Evolutionary conservation across 1,140 invertebrate genomes (phyloP).

Genomic region (Brachionus calyciflorus): DNA sequence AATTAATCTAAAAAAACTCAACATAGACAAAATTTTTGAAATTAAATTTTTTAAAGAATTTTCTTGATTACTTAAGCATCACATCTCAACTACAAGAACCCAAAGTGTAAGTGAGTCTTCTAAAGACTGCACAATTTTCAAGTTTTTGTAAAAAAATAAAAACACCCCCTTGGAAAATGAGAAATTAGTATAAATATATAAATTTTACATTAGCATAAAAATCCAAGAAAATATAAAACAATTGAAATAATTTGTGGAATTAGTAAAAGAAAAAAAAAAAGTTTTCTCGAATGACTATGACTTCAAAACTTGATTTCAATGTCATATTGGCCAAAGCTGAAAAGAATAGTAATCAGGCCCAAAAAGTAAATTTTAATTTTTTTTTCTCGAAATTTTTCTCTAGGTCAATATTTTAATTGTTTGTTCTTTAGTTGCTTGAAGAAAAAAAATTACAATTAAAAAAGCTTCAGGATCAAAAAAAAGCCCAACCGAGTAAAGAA

Average conservation of each 20-base stretch:
- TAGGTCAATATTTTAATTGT: background rate
- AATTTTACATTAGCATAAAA: no score
- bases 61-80: no score
- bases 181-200: no score
- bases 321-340: constrained; percentile 39
- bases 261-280: background rate
- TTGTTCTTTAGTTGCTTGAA: constrained; percentile 31
- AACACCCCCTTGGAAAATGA: no score
- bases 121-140: no score
- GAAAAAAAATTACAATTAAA: constrained; percentile 29
- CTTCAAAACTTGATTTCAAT: constrained; percentile 46
- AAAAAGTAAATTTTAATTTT: background rate
- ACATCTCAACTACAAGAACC: no score
- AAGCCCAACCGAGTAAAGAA: constrained; percentile 33
- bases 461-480: constrained; percentile 24
- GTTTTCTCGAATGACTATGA: background rate
- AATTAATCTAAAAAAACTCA: no score
- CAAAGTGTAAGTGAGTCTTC: no score
- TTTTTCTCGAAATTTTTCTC: background rate
- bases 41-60: no score
- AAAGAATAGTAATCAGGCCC: constrained; percentile 28
- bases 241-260: background rate
- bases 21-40: no score
- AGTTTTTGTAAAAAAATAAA: no score
- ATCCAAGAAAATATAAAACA: no score